Conservation (phyloP, 2,888 invertebrate species). For the Agapostemon virescens region DNA sequence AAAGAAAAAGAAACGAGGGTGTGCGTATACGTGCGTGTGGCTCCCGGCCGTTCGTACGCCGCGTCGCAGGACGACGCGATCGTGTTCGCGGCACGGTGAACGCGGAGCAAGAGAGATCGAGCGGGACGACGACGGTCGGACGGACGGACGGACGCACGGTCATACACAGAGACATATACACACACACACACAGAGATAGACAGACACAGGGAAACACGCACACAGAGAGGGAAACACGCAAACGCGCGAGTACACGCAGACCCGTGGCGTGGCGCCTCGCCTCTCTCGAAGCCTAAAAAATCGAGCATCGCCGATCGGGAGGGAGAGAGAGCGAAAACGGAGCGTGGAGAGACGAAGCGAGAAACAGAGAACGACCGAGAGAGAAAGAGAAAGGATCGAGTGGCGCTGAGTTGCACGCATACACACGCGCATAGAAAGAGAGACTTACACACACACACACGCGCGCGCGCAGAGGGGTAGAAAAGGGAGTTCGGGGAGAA, state of each 20-base stretch:
- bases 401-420: background rate
- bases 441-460: too few relatives aligned
- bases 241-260: too few relatives aligned
- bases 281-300: background rate
- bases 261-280: background rate
- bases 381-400: background rate
- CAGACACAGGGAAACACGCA: too few relatives aligned
- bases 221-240: background rate
- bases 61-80: slow-evolving; percentile 24
- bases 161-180: background rate
- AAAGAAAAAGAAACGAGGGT: slow-evolving; percentile 50
- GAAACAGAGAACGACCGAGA: too few relatives aligned
- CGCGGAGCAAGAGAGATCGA: slow-evolving; percentile 3
- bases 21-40: slow-evolving; percentile 51
- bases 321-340: background rate
- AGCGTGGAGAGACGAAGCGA: too few relatives aligned
- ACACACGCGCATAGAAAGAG: too few relatives aligned
- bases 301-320: background rate
- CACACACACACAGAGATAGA: too few relatives aligned
- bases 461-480: background rate
- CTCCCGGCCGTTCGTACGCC: slow-evolving; percentile 27
- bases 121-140: too few relatives aligned
- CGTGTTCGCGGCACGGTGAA: slow-evolving; percentile 28
- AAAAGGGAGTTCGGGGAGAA: background rate
- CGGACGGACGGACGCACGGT: too few relatives aligned